phyloP scores from a whole-genome alignment of 2,797 vertebrate species.

The Eulemur albifrons region DNA sequence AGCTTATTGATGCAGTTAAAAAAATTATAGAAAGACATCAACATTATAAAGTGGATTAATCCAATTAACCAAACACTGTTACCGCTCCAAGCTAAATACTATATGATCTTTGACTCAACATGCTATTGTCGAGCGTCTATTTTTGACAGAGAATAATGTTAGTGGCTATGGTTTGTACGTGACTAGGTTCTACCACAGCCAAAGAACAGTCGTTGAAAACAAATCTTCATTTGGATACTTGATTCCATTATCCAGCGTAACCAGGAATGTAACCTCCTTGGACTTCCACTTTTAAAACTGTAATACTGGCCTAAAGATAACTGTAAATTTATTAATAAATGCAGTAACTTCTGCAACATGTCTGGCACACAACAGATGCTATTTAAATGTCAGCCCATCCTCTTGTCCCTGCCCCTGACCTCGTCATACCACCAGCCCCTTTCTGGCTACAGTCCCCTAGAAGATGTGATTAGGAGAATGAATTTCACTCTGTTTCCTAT shows the following conservation, averaged over 20 bases:
- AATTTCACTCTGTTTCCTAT: background rate
- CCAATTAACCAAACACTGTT: background rate
- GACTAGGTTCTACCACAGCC: background rate
- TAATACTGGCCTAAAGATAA: background rate
- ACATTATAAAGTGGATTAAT: background rate
- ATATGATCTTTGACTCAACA: background rate
- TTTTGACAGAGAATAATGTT: background rate
- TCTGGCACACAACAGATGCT: background rate
- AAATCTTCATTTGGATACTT: background rate
- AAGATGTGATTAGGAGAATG: background rate
- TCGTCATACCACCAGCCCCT: background rate
- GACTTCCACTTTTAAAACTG: background rate
- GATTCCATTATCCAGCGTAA: background rate
- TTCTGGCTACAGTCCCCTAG: background rate
- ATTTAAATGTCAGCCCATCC: background rate
- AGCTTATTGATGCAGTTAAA: background rate
- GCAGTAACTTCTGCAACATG: background rate
- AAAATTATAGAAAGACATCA: background rate
- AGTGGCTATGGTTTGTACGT: accelerated
- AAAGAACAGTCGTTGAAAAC: background rate
- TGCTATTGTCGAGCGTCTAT: background rate
- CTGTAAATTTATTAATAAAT: background rate
- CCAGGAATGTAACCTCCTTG: background rate
- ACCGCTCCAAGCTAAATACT: background rate
- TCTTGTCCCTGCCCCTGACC: background rate